Evolutionary conservation across 1,140 invertebrate species (phyloP), one percentile per base, ranked within the genome.

Genomic region (Cephus cinctus): DNA sequence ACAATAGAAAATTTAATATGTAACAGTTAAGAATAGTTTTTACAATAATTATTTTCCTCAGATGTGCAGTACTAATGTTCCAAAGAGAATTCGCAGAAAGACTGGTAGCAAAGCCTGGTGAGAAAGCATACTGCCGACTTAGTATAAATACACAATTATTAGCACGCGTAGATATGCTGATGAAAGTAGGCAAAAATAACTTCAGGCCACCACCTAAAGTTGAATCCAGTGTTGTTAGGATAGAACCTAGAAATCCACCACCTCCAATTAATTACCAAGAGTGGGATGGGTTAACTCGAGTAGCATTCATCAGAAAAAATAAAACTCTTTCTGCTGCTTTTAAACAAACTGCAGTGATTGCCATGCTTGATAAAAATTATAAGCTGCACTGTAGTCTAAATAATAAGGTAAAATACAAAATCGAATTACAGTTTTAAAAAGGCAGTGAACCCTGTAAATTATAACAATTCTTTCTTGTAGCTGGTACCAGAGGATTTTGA

Each of bases 121-220:
- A 98, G 58, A 99, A 99, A 80, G 76, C 98, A 2, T 99, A 98
- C 65, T 98, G 96, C 76, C 83, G 98, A 46, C 76, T 99, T 14
- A 98, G 96, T 43, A 87, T 98, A 23, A 99, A 98, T 71, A 97
- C 94, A 38, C 97, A 99, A 65, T 77, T 99, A 6, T 76, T 99
- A 50, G 92, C 97, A 5, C 80, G 92, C 65, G 95, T 99, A 15
- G 93, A 98, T 73, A 88, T 97, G 79, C 73, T 99, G 12, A 98
- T 99, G 91, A 98, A 98, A 82, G 90, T 97, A 67, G 94, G 95
- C 5, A 97, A 96, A 76, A 98, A 98, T 76, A 99, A 99, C 76
- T 99, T 99, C 64, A 82, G 89, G 55, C 98, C 98, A 30, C 97
- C 98, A 27, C 97, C 97, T 23, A 98, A 96, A 81, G 94, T 99